Evolutionary conservation across 2,113 vertebrate species (phyloP).

Genomic region (Atractosteus spatula): DNA sequence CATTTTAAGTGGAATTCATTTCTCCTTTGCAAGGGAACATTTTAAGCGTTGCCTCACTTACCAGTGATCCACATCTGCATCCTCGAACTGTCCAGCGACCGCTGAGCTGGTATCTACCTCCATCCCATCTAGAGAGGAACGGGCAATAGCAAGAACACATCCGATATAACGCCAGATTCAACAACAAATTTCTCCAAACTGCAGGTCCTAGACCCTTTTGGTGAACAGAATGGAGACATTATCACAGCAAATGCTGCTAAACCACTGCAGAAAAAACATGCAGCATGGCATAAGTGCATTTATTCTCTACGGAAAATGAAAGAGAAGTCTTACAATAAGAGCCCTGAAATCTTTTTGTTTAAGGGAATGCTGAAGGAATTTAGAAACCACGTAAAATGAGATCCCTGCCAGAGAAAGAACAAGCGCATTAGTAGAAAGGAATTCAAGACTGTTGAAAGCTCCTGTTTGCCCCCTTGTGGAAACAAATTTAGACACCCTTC

Average conservation of each 20-base stretch:
- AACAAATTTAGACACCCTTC: background rate
- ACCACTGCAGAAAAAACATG: no score
- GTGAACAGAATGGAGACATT: no score
- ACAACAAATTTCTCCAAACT: background rate
- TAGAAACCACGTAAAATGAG: no score
- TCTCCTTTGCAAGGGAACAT: no score
- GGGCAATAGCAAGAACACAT: background rate
- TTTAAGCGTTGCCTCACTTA: slow-evolving; percentile 25
- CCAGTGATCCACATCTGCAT: slow-evolving; percentile 95
- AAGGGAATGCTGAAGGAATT: no score
- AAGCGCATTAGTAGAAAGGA: no score
- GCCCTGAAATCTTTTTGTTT: no score
- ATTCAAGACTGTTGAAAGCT: background rate
- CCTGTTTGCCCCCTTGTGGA: background rate
- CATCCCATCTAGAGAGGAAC: slow-evolving; percentile 78
- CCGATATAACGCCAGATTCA: background rate
- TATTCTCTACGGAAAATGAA: no score
- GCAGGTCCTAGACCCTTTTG: background rate
- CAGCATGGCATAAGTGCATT: no score
- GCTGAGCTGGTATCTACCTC: slow-evolving; percentile 80
- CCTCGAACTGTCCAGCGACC: slow-evolving; percentile 92
- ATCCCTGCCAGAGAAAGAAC: background rate
- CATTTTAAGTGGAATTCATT: no score
- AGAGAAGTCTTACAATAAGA: no score
- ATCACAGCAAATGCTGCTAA: no score